Percentiles rank a stretch among this genome's conserved stretches.
phyloP scores from a whole-genome alignment of 2,888 invertebrate genomes.

The Cephonodes hylas region DNA sequence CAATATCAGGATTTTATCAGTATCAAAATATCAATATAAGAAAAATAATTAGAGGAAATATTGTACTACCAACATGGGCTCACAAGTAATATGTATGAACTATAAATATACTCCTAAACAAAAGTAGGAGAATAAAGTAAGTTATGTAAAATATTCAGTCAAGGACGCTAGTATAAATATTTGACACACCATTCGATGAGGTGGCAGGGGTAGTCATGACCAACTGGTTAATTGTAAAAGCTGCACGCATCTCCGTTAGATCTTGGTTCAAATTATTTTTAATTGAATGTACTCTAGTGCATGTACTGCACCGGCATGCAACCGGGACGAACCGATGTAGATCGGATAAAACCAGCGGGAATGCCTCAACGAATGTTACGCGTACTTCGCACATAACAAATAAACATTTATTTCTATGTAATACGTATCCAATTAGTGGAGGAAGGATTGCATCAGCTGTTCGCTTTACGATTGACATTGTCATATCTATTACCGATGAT shows the following conservation, averaged over 20 bases:
- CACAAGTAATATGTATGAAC: no score
- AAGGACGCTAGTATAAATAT: neutral
- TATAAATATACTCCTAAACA: no score
- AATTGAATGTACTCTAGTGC: neutral
- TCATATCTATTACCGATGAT: neutral
- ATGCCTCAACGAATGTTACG: neutral
- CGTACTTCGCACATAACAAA: neutral
- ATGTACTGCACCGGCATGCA: neutral
- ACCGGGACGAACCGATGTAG: neutral
- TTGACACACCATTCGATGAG: neutral
- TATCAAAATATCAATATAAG: no score
- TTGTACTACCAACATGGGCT: no score
- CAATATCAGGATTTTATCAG: no score
- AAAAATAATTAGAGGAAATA: no score
- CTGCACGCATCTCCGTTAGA: neutral
- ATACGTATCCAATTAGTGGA: neutral
- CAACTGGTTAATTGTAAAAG: neutral
- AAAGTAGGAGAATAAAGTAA: no score
- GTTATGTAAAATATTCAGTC: no score
- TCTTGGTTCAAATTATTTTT: neutral
- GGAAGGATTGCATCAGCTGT: neutral
- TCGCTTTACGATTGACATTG: neutral
- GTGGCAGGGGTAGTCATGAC: neutral
- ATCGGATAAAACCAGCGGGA: neutral
- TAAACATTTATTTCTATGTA: neutral